Conservation (phyloP, 1,140 invertebrate genomes). For the Ganaspis sp. region DNA sequence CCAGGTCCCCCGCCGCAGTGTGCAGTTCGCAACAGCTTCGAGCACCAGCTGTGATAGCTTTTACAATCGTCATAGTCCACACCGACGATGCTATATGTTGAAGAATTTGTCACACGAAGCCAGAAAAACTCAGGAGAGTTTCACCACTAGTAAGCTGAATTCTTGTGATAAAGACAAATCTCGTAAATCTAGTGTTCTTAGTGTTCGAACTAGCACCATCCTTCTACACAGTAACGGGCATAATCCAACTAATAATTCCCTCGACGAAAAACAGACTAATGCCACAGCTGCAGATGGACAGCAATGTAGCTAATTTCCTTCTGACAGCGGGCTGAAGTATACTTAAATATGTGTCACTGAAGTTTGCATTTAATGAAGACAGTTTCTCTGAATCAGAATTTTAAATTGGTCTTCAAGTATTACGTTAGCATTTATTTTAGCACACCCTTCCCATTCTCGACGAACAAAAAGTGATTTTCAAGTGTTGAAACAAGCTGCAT, state of each 20-base stretch:
- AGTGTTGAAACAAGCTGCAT: no score
- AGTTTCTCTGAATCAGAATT: no score
- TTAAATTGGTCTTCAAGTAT: no score
- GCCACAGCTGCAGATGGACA: background rate
- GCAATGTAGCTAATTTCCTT: background rate
- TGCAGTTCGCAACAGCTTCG: slow-evolving; percentile 35
- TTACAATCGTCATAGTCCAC: slow-evolving; percentile 60
- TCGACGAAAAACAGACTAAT: background rate
- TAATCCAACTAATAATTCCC: background rate
- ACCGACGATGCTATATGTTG: slow-evolving; percentile 64
- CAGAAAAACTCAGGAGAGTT: slow-evolving; percentile 3
- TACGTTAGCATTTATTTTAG: no score
- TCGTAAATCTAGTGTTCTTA: slow-evolving; percentile 20
- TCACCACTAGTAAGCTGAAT: background rate
- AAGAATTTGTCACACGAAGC: slow-evolving; percentile 40
- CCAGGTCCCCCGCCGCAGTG: background rate
- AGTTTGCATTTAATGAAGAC: no score
- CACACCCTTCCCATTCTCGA: no score
- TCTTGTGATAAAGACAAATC: slow-evolving; percentile 7
- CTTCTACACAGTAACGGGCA: background rate
- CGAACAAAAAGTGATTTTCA: no score
- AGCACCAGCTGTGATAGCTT: slow-evolving; percentile 67
- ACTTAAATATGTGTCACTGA: background rate
- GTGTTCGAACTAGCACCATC: slow-evolving; percentile 7
- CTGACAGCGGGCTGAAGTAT: background rate